Base-by-base conservation (phyloP, 2,888 invertebrate species). In the Diarsia brunnea region DNA sequence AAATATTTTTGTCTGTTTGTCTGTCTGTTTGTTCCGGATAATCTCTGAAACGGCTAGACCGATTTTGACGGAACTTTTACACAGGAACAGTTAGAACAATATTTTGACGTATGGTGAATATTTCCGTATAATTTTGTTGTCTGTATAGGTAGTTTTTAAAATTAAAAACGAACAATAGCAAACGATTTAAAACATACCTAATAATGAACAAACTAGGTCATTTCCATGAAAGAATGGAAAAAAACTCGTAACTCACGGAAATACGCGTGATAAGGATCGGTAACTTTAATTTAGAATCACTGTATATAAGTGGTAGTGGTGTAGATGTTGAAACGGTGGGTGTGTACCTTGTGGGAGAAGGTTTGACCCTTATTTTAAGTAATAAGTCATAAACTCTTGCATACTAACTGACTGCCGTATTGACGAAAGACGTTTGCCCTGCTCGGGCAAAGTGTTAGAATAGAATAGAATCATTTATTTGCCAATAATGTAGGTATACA, bases 181-280 rank as follows among this genome's bases (percentile, higher is more conserved):
- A 47, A 24, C 14, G 12, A 68, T 75, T 67, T 27, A 67, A 80
- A 81, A 73, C 43, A 16, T n/a, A n/a, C n/a, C n/a, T 12, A 68
- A 64, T 60, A 75, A 47, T 21, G n/a, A 24, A 24, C 12, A 38
- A 79, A 76, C 38, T 68, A 66, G 77, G 82, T 76, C 82, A 76
- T n/a, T 55, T 60, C 64, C 47, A 75, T 81, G 60, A 81, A 75
- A 69, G 38, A 81, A 75, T 69, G 51, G 24, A 69, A 69, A 45
- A 10, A 58, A 69, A 65, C 19, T 49, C 49, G n/a, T 69, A 81
- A 53, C 60, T 63, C 67, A 58, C 55, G 68, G 38, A 43, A 81
- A 81, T 64, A 55, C 31, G n/a, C 21, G 19, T 47, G 78, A 79
- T 81, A 51, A 81, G 63, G 12, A 79, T 79, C 81, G 11, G 67